These are phyloP conservation scores for Bruchidius siliquastri DNA, from an alignment of 2,888 invertebrate species.

Conservation along the genomic window DNA sequence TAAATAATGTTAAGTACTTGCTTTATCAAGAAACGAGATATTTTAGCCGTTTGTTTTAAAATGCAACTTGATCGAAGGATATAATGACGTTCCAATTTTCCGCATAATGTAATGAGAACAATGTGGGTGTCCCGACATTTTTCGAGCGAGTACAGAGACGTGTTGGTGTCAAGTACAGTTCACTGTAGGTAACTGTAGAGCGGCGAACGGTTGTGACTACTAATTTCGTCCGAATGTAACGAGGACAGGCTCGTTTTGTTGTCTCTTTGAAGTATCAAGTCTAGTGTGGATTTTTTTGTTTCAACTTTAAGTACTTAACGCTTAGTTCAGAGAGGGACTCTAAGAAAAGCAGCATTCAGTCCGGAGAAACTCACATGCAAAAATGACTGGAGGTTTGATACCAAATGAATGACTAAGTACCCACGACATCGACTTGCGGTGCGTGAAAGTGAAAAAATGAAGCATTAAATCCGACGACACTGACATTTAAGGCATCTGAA, in stretches of 20 bases:
- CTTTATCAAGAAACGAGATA: too few relatives aligned
- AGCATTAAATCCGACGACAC: too few relatives aligned
- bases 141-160: not conserved
- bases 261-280: not conserved
- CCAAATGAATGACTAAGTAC: too few relatives aligned
- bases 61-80: not conserved
- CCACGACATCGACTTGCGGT: too few relatives aligned
- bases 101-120: not conserved
- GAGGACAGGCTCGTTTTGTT: not conserved
- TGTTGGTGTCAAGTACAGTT: not conserved
- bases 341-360: too few relatives aligned
- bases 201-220: not conserved
- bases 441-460: too few relatives aligned
- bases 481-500: too few relatives aligned
- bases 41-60: not conserved
- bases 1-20: too few relatives aligned
- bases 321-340: too few relatives aligned
- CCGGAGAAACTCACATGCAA: too few relatives aligned
- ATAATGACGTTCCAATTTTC: not conserved
- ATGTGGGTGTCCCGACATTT: not conserved
- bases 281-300: not conserved
- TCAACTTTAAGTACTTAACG: too few relatives aligned
- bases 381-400: too few relatives aligned
- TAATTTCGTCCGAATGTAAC: not conserved
- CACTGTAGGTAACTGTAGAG: not conserved